A percentile compares a stretch with the other conserved stretches of the same genome.
These are phyloP conservation scores for Drosophila multiciliata DNA, from an alignment of 2,888 invertebrate genomes.

Conservation along the genomic window DNA sequence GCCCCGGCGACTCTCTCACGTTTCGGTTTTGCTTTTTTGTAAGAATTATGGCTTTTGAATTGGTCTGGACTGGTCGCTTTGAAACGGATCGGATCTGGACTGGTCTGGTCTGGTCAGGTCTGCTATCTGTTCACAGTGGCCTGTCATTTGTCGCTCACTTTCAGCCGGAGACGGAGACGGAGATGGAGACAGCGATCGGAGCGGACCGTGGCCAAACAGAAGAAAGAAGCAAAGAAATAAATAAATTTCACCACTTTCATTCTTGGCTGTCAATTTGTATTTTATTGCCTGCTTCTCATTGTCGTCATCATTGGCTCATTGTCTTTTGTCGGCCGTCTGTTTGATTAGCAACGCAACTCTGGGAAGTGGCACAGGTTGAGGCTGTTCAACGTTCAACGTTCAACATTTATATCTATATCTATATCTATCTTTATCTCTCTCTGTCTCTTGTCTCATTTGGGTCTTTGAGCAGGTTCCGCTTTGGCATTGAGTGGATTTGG, in stretches of 20 bases:
- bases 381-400: background rate
- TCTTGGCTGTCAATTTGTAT: slow-evolving; percentile 72
- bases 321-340: slow-evolving; percentile 40
- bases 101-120: slow-evolving; percentile 32
- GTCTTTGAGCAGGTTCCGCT: slow-evolving; percentile 55
- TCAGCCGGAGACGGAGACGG: slow-evolving; percentile 37
- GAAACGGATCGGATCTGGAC: slow-evolving; percentile 15
- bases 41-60: slow-evolving; percentile 64
- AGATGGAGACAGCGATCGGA: slow-evolving; percentile 22
- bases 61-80: slow-evolving; percentile 22
- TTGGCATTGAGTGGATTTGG: slow-evolving; percentile 49
- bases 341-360: slow-evolving; percentile 53
- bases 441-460: slow-evolving; percentile 15
- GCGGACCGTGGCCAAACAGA: slow-evolving; percentile 19
- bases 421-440: background rate
- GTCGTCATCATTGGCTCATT: slow-evolving; percentile 54
- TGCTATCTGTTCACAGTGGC: slow-evolving; percentile 26
- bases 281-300: slow-evolving; percentile 63
- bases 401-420: slow-evolving; percentile 1
- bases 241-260: slow-evolving; percentile 75
- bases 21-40: slow-evolving; percentile 54
- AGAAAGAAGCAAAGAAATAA: slow-evolving; percentile 50
- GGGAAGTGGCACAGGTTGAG: slow-evolving; percentile 56
- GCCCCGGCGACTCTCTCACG: slow-evolving; percentile 49
- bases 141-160: slow-evolving; percentile 68